Percentiles rank a stretch among this genome's conserved stretches.
Evolutionary conservation across 2,113 vertebrate species (phyloP).

Genomic region (Pomatorhinus ruficollis): DNA sequence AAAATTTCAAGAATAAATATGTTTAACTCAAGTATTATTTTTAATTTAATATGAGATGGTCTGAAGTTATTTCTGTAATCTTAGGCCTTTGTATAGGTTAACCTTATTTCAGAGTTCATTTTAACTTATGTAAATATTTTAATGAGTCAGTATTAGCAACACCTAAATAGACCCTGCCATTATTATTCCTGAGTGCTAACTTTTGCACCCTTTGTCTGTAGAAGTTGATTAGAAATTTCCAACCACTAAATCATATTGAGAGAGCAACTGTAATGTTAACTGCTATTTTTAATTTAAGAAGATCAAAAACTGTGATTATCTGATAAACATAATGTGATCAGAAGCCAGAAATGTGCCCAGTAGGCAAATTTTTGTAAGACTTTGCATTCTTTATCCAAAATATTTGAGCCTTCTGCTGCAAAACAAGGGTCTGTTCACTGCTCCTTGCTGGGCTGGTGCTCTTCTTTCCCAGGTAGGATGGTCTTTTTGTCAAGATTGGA

Average conservation of each 20-base stretch:
- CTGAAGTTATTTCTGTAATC: neutral
- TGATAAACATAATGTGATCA: neutral
- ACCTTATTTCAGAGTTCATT: neutral
- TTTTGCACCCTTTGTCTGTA: neutral
- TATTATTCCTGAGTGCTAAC: neutral
- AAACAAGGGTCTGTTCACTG: neutral
- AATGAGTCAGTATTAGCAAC: neutral
- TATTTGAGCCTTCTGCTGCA: neutral
- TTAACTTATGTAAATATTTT: neutral
- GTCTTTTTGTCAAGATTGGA: neutral
- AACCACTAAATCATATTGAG: neutral
- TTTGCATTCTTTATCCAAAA: neutral
- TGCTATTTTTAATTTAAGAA: neutral
- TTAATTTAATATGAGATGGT: neutral
- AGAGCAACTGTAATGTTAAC: neutral
- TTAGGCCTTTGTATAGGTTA: neutral
- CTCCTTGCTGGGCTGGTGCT: neutral
- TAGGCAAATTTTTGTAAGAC: neutral
- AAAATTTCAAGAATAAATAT: constrained; percentile 7
- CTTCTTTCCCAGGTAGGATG: neutral
- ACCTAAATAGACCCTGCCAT: neutral
- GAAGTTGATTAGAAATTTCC: neutral
- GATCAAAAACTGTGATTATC: neutral
- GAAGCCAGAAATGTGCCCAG: neutral
- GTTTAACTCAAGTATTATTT: neutral